Evolutionary conservation across 2,888 invertebrate species (phyloP).

Genomic region (Dichetophora obliterata): DNA sequence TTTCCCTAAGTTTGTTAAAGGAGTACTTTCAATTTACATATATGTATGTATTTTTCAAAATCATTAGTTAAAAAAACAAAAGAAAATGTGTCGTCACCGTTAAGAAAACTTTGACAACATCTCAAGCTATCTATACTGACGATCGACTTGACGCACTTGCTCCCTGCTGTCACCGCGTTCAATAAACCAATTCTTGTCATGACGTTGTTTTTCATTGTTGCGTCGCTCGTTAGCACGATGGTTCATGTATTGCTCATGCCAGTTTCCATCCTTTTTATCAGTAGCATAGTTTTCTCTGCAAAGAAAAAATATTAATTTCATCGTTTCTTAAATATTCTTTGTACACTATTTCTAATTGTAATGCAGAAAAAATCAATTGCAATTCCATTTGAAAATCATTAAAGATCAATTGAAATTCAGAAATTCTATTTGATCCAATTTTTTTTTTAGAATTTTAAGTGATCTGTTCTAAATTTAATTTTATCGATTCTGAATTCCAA

Average conservation of each 20-base stretch:
- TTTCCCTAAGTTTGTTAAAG: neutral
- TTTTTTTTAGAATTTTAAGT: too few species aligned
- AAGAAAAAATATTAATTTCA: neutral
- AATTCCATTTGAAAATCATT: too few species aligned
- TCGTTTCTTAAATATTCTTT: neutral
- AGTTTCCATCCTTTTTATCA: conserved; percentile 54
- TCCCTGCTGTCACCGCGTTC: conserved; percentile 64
- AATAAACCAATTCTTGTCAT: conserved; percentile 64
- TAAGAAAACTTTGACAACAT: neutral
- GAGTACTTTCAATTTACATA: too few species aligned
- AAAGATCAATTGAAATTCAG: too few species aligned
- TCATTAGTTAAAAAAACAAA: neutral
- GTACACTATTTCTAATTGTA: too few species aligned
- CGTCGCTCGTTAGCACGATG: conserved; percentile 61
- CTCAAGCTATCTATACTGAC: conserved; percentile 40
- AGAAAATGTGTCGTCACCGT: neutral
- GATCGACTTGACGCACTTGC: conserved; percentile 57
- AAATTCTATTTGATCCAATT: too few species aligned
- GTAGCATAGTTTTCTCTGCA: conserved; percentile 3
- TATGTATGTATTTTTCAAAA: neutral
- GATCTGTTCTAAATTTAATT: too few species aligned
- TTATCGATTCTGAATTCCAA: too few species aligned
- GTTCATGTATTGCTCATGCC: conserved; percentile 65
- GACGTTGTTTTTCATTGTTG: conserved; percentile 55
- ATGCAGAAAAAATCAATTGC: too few species aligned